Conservation (phyloP, 2,797 vertebrate genomes). For the Arnoldichthys spilopterus region DNA sequence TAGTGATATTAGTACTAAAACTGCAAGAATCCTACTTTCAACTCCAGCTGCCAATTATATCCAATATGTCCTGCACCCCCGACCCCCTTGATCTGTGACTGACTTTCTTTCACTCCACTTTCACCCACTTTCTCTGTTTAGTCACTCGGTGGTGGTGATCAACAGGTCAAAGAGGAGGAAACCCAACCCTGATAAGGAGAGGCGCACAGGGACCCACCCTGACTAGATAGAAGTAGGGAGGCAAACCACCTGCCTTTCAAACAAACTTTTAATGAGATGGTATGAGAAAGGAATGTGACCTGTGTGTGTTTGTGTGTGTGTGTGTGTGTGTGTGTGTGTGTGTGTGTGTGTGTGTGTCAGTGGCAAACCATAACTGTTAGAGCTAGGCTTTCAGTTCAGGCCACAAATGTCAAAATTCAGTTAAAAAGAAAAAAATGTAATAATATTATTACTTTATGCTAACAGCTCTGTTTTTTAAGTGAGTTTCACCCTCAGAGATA, state of each 20-base stretch:
- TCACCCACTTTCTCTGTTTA: not conserved
- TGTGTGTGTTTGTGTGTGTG: not conserved
- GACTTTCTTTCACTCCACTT: not conserved
- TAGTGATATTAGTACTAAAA: not conserved
- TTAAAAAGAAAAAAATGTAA: too few species aligned
- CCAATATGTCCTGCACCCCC: not conserved
- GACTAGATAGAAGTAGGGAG: constrained; percentile 14
- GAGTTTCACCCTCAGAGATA: too few species aligned
- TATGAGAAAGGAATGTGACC: constrained; percentile 44
- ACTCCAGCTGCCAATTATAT: not conserved
- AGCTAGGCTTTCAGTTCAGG: too few species aligned
- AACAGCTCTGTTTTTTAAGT: too few species aligned
- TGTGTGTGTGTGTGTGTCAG: constrained; percentile 7
- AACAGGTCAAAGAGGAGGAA: constrained; percentile 21
- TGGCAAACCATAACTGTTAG: too few species aligned
- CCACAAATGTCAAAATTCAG: too few species aligned
- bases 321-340: not conserved
- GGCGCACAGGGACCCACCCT: not conserved
- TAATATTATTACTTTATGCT: too few species aligned
- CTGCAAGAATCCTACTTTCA: not conserved
- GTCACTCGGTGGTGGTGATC: not conserved
- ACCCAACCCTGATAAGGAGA: constrained; percentile 14
- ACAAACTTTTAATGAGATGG: constrained; percentile 45
- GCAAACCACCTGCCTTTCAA: constrained; percentile 40
- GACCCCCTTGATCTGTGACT: not conserved